Conservation (phyloP, 2,113 vertebrate genomes). For the Neotragus pygmaeus region DNA sequence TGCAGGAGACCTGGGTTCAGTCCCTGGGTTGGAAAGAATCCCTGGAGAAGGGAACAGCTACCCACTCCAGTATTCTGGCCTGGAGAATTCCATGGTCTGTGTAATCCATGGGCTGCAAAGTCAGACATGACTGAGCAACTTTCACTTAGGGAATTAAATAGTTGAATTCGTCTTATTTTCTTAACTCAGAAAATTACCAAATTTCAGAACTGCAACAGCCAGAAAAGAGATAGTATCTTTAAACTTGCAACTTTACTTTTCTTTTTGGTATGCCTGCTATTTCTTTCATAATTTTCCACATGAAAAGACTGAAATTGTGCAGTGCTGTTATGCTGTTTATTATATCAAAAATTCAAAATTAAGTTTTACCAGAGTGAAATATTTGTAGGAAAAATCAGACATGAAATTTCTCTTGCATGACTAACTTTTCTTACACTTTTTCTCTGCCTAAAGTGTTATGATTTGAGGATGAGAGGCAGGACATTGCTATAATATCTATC, state of each 20-base stretch:
- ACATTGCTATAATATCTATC: background rate
- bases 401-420: background rate
- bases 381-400: background rate
- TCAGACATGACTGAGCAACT: background rate
- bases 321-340: background rate
- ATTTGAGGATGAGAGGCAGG: background rate
- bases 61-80: background rate
- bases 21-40: background rate
- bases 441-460: background rate
- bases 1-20: background rate
- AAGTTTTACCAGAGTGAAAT: background rate
- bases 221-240: background rate
- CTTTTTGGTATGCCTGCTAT: background rate
- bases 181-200: background rate
- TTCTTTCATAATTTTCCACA: background rate
- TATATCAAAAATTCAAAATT: constrained; percentile 6
- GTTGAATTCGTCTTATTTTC: constrained; percentile 1
- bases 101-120: background rate
- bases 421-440: background rate
- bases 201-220: background rate
- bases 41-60: background rate
- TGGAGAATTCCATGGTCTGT: background rate
- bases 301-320: background rate
- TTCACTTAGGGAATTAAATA: background rate
- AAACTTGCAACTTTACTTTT: background rate